phyloP scores from a whole-genome alignment of 2,888 invertebrate species.

The Steromphala cineraria region DNA sequence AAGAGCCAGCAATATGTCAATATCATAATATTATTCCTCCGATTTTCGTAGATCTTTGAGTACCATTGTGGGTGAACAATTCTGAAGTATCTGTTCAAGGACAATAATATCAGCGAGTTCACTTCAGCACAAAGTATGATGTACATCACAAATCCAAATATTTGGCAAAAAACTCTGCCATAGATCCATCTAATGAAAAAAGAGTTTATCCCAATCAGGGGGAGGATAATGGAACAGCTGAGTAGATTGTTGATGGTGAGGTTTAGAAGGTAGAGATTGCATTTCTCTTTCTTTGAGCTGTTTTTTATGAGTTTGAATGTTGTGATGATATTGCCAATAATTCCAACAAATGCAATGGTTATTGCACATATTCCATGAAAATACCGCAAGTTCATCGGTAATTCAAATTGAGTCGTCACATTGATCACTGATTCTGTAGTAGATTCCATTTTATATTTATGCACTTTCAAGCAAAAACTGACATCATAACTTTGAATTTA shows the following conservation, averaged over 20 bases:
- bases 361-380: constrained; percentile 28
- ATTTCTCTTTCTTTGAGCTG: constrained; percentile 40
- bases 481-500: too few relatives aligned
- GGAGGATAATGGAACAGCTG: constrained; percentile 37
- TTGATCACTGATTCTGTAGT: neutral
- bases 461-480: too few relatives aligned
- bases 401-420: neutral
- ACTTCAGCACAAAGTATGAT: constrained; percentile 45
- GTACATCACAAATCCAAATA: constrained; percentile 44
- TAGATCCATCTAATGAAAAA: constrained; percentile 36
- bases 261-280: constrained; percentile 49
- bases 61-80: constrained; percentile 46
- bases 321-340: constrained; percentile 40
- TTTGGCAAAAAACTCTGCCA: constrained; percentile 31
- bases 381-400: neutral
- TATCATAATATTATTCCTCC: constrained; percentile 30
- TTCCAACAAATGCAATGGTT: constrained; percentile 39
- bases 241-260: constrained; percentile 44
- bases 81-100: constrained; percentile 48
- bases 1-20: constrained; percentile 44
- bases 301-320: constrained; percentile 40
- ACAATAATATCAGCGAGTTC: constrained; percentile 46
- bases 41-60: constrained; percentile 35
- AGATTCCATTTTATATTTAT: neutral
- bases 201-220: constrained; percentile 36